Evolutionary conservation across 2,888 invertebrate species (phyloP).

Genomic region (Plebejus argus): DNA sequence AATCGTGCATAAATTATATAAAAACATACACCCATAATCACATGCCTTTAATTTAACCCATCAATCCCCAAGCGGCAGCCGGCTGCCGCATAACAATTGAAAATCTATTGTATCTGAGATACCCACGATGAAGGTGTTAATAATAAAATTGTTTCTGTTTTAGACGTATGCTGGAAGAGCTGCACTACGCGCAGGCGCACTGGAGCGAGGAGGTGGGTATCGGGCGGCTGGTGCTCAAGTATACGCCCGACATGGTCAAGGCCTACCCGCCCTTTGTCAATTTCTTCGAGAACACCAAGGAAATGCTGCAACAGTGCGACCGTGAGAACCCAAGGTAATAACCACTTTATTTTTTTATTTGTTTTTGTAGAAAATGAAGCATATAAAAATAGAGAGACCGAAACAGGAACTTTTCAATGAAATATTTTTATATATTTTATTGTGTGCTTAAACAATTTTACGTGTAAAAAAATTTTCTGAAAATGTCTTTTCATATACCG

Average conservation of each 20-base stretch:
- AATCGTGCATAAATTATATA: too few species aligned
- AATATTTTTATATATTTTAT: too few species aligned
- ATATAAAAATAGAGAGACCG: not conserved
- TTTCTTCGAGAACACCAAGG: conserved; percentile 98
- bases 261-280: conserved; percentile 99
- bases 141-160: not conserved
- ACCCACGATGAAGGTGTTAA: too few species aligned
- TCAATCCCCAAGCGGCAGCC: too few species aligned
- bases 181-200: conserved; percentile 84
- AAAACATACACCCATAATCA: not conserved
- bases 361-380: not conserved
- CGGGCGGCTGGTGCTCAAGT: conserved; percentile 93
- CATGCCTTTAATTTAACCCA: too few species aligned
- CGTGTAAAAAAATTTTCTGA: too few species aligned
- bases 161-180: conserved; percentile 83
- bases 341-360: not conserved
- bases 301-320: conserved; percentile 94
- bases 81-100: too few species aligned
- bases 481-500: not conserved
- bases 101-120: too few species aligned
- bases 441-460: too few species aligned
- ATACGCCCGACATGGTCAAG: conserved; percentile 93
- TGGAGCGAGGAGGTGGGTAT: conserved; percentile 95
- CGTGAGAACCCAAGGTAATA: conserved; percentile 89
- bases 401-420: not conserved